Evolutionary conservation across 2,797 vertebrate genomes (phyloP).

Genomic region (Selene dorsalis): DNA sequence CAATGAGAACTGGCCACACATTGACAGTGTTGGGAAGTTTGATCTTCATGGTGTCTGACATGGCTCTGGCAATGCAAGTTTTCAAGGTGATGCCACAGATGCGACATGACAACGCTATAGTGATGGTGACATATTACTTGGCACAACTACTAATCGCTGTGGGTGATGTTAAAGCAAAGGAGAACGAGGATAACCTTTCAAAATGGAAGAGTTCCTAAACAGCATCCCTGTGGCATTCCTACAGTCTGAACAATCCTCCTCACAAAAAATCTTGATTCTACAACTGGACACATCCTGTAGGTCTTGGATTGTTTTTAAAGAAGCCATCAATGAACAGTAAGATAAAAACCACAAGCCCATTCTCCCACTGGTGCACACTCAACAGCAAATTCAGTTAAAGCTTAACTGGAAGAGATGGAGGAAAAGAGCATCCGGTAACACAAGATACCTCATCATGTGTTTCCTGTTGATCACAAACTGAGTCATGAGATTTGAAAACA

Average conservation of each 20-base stretch:
- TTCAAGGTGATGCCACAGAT: slow-evolving; percentile 77
- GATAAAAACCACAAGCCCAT: neutral
- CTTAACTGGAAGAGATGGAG: neutral
- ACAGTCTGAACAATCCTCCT: neutral
- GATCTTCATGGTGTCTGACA: slow-evolving; percentile 86
- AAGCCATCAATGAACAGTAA: neutral
- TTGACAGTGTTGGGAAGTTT: slow-evolving; percentile 79
- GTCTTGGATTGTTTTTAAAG: neutral
- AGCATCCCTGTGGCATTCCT: slow-evolving; percentile 7
- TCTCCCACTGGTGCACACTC: neutral
- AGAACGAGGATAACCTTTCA: slow-evolving; percentile 64
- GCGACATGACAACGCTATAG: slow-evolving; percentile 58
- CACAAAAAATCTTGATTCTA: neutral
- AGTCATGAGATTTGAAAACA: slow-evolving; percentile 6
- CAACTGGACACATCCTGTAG: neutral
- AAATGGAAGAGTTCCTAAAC: slow-evolving; percentile 83
- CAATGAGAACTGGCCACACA: slow-evolving; percentile 63
- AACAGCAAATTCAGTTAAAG: slow-evolving; percentile 1
- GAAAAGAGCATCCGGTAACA: neutral
- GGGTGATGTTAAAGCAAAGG: slow-evolving; percentile 79
- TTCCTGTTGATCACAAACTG: neutral
- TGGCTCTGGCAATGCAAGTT: slow-evolving; percentile 79
- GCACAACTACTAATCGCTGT: slow-evolving; percentile 87
- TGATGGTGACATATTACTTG: slow-evolving; percentile 90
- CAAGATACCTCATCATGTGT: neutral